A percentile compares a stretch with the other conserved stretches of the same genome.
These are phyloP conservation scores for Antigone vipio DNA, from an alignment of 2,113 vertebrate genomes.

Conservation along the genomic window DNA sequence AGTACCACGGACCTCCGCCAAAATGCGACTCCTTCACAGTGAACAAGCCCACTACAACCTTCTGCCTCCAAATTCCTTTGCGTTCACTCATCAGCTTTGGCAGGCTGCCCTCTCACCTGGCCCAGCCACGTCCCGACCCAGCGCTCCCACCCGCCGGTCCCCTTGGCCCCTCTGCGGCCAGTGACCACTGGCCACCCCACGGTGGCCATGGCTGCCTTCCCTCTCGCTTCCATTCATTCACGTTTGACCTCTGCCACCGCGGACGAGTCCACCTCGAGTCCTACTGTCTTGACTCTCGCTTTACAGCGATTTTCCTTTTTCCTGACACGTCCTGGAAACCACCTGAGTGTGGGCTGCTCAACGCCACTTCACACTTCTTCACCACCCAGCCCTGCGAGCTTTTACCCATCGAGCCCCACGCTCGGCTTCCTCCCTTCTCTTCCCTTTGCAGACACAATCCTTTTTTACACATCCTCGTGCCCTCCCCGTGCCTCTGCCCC, in stretches of 20 bases:
- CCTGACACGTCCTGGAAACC: not conserved
- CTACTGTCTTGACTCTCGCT: not conserved
- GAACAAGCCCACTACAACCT: not conserved
- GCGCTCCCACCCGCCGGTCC: accelerated
- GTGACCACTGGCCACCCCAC: accelerated
- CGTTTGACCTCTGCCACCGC: not conserved
- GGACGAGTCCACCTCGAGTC: accelerated
- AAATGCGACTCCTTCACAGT: not conserved
- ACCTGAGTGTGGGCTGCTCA: accelerated
- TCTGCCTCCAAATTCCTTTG: not conserved
- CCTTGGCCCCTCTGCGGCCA: not conserved
- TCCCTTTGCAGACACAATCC: not conserved
- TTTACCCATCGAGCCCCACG: not conserved
- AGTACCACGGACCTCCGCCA: not conserved
- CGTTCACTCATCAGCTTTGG: not conserved
- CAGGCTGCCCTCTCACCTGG: not conserved
- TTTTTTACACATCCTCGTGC: not conserved
- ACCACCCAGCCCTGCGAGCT: not conserved
- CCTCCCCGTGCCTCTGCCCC: not conserved
- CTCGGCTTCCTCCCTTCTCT: not conserved
- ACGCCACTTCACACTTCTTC: accelerated
- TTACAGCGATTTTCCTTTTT: not conserved
- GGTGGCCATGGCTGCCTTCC: not conserved
- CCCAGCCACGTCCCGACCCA: not conserved
- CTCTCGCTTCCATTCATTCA: not conserved